A percentile compares a stretch with the other conserved stretches of the same genome.
phyloP scores from a whole-genome alignment of 2,888 invertebrate species.

The Meganola albula region DNA sequence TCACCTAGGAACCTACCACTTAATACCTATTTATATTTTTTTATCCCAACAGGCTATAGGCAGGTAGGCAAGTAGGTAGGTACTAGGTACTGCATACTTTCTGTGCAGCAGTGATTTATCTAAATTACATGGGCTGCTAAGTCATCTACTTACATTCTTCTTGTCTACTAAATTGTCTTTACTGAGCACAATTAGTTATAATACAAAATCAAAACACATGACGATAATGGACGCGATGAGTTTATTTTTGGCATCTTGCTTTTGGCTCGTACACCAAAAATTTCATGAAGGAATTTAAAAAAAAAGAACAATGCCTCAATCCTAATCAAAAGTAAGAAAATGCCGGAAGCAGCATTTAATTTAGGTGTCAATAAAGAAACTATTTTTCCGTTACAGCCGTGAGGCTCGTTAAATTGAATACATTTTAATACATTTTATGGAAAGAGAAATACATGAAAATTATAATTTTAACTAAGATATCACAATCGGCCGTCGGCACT shows the following conservation, averaged over 20 bases:
- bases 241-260: constrained; percentile 65
- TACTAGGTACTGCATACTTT: no score
- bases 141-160: constrained; percentile 42
- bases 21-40: neutral
- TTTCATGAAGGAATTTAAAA: constrained; percentile 21
- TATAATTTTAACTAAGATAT: constrained; percentile 44
- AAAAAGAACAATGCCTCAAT: neutral
- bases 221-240: constrained; percentile 52
- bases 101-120: neutral
- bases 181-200: constrained; percentile 58
- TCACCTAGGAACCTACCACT: neutral
- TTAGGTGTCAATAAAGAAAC: no score
- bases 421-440: no score
- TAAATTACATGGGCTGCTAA: constrained; percentile 34
- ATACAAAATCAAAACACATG: constrained; percentile 33
- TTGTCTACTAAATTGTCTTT: constrained; percentile 63
- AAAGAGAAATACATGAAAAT: constrained; percentile 11
- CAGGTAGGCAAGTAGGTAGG: neutral
- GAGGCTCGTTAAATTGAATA: no score
- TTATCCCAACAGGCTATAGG: neutral
- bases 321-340: no score
- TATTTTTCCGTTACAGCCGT: no score
- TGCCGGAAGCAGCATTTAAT: no score
- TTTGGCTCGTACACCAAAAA: constrained; percentile 67
- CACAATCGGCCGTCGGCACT: constrained; percentile 62